These are phyloP conservation scores for Muricea muricata DNA, from an alignment of 92 coral and sea anemone species.

Conservation along the genomic window DNA sequence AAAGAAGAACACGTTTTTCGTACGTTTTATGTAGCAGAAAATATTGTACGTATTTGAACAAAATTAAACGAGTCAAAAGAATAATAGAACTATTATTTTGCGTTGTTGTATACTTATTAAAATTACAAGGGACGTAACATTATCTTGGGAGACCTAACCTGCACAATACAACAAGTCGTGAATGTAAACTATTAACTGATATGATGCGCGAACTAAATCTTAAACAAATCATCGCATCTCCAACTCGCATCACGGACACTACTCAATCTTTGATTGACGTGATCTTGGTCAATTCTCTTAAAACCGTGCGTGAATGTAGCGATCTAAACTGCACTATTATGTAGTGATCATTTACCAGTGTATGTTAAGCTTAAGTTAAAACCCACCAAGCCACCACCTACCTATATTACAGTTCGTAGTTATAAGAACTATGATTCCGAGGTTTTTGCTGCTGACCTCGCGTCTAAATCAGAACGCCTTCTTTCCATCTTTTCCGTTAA, in stretches of 20 bases:
- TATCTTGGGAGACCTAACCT: slow-evolving; percentile 62
- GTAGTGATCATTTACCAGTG: slow-evolving; percentile 28
- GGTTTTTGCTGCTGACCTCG: not conserved
- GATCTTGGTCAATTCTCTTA: not conserved
- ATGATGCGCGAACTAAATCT: slow-evolving; percentile 56
- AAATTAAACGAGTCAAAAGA: no score
- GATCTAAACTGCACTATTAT: slow-evolving; percentile 2
- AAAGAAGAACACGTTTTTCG: no score
- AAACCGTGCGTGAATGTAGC: slow-evolving; percentile 9
- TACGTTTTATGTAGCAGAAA: no score
- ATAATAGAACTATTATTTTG: no score
- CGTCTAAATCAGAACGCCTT: not conserved
- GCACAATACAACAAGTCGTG: slow-evolving; percentile 51
- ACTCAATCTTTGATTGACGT: slow-evolving; percentile 22
- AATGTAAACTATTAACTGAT: slow-evolving; percentile 45
- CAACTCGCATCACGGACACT: slow-evolving; percentile 35
- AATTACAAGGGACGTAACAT: slow-evolving; percentile 56
- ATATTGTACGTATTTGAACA: no score
- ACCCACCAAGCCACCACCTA: not conserved
- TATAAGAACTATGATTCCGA: not conserved
- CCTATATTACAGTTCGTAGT: not conserved
- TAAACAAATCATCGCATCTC: slow-evolving; percentile 28
- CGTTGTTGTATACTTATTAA: no score
- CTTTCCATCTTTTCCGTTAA: not conserved
- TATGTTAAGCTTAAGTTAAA: not conserved